Evolutionary conservation across 2,888 invertebrate genomes (phyloP).

Genomic region (Noctua pronuba): DNA sequence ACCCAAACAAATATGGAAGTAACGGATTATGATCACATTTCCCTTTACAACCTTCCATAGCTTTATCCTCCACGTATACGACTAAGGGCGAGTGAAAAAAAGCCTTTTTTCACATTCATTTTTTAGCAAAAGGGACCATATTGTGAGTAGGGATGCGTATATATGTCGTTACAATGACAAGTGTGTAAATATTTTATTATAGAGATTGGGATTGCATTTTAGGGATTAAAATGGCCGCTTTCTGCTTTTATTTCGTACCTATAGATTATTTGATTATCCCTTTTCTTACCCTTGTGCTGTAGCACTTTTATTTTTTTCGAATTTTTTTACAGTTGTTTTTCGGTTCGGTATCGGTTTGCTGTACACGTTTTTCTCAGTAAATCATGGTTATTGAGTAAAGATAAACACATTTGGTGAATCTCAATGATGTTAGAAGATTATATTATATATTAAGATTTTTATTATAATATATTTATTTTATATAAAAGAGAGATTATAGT

Average conservation of each 20-base stretch:
- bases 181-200: conserved; percentile 81
- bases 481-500: too few species aligned
- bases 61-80: conserved; percentile 78
- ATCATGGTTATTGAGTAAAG: background rate
- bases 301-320: background rate
- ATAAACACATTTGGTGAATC: background rate
- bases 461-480: too few species aligned
- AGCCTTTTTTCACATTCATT: conserved; percentile 78
- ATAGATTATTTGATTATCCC: conserved; percentile 38
- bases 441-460: too few species aligned
- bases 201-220: conserved; percentile 73
- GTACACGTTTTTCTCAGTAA: background rate
- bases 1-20: conserved; percentile 83
- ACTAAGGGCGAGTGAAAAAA: conserved; percentile 74
- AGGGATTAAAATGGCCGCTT: conserved; percentile 51
- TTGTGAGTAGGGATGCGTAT: conserved; percentile 77
- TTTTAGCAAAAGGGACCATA: conserved; percentile 78
- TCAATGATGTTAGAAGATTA: background rate
- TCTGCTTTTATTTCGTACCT: conserved; percentile 43
- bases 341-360: background rate
- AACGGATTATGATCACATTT: conserved; percentile 85
- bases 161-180: conserved; percentile 75
- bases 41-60: conserved; percentile 81
- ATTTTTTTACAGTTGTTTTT: background rate
- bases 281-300: conserved; percentile 24